Percentiles rank a stretch among this genome's conserved stretches.
phyloP scores from a whole-genome alignment of 1,140 invertebrate genomes.

The Hylaeus anthracinus region DNA sequence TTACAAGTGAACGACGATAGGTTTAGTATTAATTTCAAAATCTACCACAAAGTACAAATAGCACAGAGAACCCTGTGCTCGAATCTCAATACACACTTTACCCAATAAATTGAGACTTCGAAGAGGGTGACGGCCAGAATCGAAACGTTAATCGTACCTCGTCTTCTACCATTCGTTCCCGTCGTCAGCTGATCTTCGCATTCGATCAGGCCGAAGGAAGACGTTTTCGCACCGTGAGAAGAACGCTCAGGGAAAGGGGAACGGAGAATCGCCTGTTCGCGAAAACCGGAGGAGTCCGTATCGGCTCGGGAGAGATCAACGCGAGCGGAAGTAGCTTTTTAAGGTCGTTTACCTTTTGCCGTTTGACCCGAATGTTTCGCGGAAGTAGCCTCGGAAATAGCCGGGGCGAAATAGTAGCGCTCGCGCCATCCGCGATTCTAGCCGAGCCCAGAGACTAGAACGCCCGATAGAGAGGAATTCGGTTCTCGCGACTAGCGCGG shows the following conservation, averaged over 20 bases:
- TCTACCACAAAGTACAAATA: no score
- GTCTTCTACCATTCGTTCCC: no score
- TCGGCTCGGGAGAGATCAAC: not conserved
- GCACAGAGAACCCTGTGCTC: no score
- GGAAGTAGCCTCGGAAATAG: conserved; percentile 44
- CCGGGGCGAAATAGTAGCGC: conserved; percentile 17
- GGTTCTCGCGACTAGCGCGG: no score
- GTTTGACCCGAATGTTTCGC: conserved; percentile 37
- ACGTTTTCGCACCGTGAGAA: not conserved
- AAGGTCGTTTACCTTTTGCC: conserved; percentile 45
- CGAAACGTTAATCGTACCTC: no score
- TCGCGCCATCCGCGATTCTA: not conserved
- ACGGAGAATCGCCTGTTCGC: conserved; percentile 5
- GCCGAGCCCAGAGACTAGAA: conserved; percentile 2
- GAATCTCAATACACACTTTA: no score
- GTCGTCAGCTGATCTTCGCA: no score
- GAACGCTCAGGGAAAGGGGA: not conserved
- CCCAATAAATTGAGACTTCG: no score
- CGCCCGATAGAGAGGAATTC: conserved; percentile 7
- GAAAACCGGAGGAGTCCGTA: conserved; percentile 11
- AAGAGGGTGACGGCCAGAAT: no score
- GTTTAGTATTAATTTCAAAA: no score
- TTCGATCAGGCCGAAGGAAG: no score
- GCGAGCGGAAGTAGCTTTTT: conserved; percentile 37
- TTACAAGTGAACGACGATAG: no score